A percentile compares a stretch with the other conserved stretches of the same genome.
These are phyloP conservation scores for Nylanderia fulva DNA, from an alignment of 1,140 invertebrate species.

Conservation along the genomic window DNA sequence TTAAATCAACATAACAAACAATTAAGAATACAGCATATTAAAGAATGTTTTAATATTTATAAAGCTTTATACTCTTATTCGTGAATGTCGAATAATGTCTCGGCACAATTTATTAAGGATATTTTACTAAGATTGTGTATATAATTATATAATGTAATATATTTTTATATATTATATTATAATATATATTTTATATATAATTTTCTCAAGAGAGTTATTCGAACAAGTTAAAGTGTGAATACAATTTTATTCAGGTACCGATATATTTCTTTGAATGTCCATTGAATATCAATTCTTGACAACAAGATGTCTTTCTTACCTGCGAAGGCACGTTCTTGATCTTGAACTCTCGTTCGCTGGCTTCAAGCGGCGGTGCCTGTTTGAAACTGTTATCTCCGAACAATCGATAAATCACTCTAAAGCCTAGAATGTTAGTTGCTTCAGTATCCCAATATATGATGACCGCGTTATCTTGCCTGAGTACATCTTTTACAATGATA, in stretches of 20 bases:
- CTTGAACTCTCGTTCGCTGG: conserved; percentile 95
- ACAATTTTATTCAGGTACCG: not conserved
- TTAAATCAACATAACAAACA: not conserved
- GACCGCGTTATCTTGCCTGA: conserved; percentile 94
- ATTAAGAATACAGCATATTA: not conserved
- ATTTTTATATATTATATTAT: too few relatives aligned
- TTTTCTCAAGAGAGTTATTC: not conserved
- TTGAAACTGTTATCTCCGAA: conserved; percentile 97
- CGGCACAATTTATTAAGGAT: not conserved
- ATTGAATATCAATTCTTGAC: not conserved
- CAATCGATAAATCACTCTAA: conserved; percentile 94
- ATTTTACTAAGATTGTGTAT: not conserved
- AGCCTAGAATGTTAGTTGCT: conserved; percentile 93
- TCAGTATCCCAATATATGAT: conserved; percentile 97
- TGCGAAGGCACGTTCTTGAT: conserved; percentile 96
- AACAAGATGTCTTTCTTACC: conserved; percentile 84
- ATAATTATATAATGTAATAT: not conserved
- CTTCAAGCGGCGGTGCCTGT: conserved; percentile 94
- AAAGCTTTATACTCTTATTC: too few relatives aligned
- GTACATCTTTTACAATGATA: conserved; percentile 94
- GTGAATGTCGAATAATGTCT: not conserved
- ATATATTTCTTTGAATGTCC: not conserved
- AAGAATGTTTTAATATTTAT: not conserved
- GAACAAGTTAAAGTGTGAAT: not conserved
- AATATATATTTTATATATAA: too few relatives aligned